These are phyloP conservation scores for Merodon equestris DNA, from an alignment of 2,888 invertebrate species.

Conservation along the genomic window DNA sequence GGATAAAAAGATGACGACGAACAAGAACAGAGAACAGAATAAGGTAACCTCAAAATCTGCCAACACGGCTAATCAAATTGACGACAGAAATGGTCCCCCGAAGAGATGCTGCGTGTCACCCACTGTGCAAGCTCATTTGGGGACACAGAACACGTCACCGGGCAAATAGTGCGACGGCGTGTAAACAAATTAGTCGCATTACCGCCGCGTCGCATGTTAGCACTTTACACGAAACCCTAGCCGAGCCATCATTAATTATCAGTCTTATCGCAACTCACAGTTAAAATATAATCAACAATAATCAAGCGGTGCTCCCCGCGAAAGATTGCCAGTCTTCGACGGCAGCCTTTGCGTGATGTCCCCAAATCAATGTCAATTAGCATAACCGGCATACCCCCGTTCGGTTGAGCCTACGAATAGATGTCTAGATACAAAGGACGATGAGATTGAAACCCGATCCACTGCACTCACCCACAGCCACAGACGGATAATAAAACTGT, in stretches of 20 bases:
- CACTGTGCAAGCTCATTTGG: constrained; percentile 60
- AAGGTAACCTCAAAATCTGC: constrained; percentile 44
- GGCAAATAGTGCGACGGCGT: constrained; percentile 30
- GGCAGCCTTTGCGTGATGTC: constrained; percentile 35
- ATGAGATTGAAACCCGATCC: constrained; percentile 55
- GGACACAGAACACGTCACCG: constrained; percentile 45
- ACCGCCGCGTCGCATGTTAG: constrained; percentile 59
- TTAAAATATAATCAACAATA: constrained; percentile 53
- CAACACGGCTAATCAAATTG: constrained; percentile 66
- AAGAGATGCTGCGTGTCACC: constrained; percentile 62
- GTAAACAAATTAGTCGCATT: constrained; percentile 67
- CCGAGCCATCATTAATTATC: constrained; percentile 55
- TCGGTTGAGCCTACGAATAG: neutral
- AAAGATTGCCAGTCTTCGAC: neutral
- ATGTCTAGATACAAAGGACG: neutral
- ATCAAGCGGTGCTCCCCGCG: constrained; percentile 29
- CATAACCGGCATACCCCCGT: neutral
- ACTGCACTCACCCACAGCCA: constrained; percentile 63
- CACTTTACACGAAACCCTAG: constrained; percentile 56
- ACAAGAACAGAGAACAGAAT: no score
- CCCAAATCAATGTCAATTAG: constrained; percentile 57
- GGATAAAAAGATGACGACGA: constrained; percentile 20
- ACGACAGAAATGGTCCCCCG: constrained; percentile 62
- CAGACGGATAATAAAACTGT: constrained; percentile 53
- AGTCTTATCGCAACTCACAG: constrained; percentile 27